These are phyloP conservation scores for Hemiprocne comata DNA, from an alignment of 2,113 vertebrate genomes.

Conservation along the genomic window DNA sequence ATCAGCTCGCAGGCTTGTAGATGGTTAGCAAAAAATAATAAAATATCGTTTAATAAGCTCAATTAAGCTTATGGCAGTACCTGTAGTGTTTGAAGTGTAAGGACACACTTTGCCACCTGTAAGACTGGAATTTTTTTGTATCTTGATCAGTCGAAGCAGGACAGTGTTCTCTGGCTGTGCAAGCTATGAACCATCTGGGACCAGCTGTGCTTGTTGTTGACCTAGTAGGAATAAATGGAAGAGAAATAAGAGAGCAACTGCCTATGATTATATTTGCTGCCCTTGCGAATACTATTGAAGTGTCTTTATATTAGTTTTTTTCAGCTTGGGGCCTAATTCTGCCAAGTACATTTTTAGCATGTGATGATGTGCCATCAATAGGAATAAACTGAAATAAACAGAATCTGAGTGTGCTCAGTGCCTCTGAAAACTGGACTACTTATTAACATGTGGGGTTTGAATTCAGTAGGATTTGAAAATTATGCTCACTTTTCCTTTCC, in stretches of 20 bases:
- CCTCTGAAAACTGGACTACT: not conserved
- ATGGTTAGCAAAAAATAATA: not conserved
- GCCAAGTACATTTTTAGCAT: constrained; percentile 38
- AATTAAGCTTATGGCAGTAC: not conserved
- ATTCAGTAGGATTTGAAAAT: not conserved
- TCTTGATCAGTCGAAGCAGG: not conserved
- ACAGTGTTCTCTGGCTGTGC: not conserved
- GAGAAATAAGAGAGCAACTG: not conserved
- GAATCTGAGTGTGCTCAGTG: not conserved
- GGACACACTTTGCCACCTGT: not conserved
- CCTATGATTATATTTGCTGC: constrained; percentile 5
- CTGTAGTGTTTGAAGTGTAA: not conserved
- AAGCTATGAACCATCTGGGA: not conserved
- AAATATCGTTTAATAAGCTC: not conserved
- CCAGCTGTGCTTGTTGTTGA: not conserved
- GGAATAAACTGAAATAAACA: constrained; percentile 14
- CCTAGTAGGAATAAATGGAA: constrained; percentile 13
- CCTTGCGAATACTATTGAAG: not conserved
- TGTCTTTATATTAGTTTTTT: constrained; percentile 41
- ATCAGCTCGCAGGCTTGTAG: not conserved
- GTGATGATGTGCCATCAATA: not conserved
- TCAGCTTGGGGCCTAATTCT: not conserved
- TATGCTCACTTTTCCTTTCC: not conserved
- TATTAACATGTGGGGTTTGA: not conserved
- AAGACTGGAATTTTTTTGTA: not conserved